phyloP scores from a whole-genome alignment of 2,113 vertebrate genomes.

The Serinus canaria region DNA sequence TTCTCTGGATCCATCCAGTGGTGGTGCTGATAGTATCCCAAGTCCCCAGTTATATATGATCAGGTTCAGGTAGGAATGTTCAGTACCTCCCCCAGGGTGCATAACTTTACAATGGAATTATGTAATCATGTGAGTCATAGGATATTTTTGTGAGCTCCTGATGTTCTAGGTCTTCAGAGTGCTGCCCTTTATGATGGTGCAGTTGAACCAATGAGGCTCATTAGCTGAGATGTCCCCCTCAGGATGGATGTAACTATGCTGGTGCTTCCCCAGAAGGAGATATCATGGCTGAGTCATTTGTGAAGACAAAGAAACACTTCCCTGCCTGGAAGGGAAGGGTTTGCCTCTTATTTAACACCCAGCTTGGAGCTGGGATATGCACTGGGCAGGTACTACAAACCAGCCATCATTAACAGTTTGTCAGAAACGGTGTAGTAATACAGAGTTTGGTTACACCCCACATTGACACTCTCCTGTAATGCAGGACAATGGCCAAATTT shows the following conservation, averaged over 20 bases:
- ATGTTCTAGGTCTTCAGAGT: background rate
- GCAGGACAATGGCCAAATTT: background rate
- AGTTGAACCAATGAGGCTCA: background rate
- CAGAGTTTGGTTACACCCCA: background rate
- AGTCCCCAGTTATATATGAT: background rate
- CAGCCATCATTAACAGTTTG: background rate
- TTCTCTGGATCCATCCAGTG: background rate
- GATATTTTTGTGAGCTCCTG: background rate
- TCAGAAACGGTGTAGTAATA: background rate
- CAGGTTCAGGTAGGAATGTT: background rate
- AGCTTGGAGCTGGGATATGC: background rate
- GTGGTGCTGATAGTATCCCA: background rate
- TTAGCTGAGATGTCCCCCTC: background rate
- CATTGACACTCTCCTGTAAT: background rate
- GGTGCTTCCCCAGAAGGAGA: background rate
- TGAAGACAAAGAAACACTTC: background rate
- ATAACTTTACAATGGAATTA: background rate
- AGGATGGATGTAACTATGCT: background rate
- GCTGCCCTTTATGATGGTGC: background rate
- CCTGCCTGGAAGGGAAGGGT: accelerated
- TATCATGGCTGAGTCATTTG: background rate
- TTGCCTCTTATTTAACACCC: background rate
- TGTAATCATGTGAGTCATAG: background rate
- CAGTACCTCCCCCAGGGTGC: background rate
- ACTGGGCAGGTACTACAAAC: background rate